phyloP scores from a whole-genome alignment of 2,113 vertebrate species.

The Epinephelus moara region DNA sequence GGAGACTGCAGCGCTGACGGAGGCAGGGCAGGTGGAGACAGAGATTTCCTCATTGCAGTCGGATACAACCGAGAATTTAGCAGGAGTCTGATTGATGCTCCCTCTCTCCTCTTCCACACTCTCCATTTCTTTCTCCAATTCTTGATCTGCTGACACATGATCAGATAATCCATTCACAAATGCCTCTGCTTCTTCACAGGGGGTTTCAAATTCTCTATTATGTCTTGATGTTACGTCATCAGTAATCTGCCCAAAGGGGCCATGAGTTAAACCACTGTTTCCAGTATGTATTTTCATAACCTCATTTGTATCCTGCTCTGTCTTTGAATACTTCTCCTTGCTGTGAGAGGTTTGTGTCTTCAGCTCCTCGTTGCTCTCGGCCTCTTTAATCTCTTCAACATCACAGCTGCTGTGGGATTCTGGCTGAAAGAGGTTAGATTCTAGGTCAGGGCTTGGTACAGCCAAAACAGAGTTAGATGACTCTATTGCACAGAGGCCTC shows the following conservation, averaged over 20 bases:
- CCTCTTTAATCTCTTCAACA: not conserved
- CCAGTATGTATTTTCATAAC: not conserved
- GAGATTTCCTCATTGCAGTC: conserved; percentile 10
- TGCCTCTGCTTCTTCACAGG: not conserved
- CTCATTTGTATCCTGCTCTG: conserved; percentile 16
- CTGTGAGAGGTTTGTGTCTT: conserved; percentile 19
- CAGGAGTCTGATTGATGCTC: not conserved
- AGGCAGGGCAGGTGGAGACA: not conserved
- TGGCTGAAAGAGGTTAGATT: conserved; percentile 19
- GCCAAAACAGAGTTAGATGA: conserved; percentile 8
- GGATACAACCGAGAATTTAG: not conserved
- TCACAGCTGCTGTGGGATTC: conserved; percentile 29
- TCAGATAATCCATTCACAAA: conserved; percentile 17
- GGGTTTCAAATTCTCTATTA: not conserved
- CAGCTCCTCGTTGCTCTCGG: conserved; percentile 8
- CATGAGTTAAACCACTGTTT: not conserved
- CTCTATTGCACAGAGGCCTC: not conserved
- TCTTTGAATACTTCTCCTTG: conserved; percentile 9
- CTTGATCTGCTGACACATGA: not conserved
- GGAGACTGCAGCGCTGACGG: not conserved
- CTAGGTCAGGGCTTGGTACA: conserved; percentile 41
- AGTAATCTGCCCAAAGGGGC: not conserved
- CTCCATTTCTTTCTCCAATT: not conserved
- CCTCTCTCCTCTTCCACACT: not conserved
- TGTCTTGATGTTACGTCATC: not conserved